These are phyloP conservation scores for Amaurobius ferox DNA, from an alignment of 2,888 invertebrate species.

Conservation along the genomic window DNA sequence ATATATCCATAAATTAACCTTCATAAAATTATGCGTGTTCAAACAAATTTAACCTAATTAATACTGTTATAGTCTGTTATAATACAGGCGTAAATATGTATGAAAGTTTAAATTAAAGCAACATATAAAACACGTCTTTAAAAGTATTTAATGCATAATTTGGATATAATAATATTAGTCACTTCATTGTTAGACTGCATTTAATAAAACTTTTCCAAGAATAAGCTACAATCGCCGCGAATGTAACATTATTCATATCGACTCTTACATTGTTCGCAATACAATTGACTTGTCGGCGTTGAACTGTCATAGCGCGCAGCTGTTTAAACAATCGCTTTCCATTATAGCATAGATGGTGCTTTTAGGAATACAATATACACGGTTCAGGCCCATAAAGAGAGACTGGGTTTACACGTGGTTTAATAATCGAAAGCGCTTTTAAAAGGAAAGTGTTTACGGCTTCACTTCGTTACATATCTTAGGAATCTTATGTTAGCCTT, in stretches of 20 bases:
- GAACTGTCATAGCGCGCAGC: slow-evolving; percentile 23
- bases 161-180: too few relatives aligned
- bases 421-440: slow-evolving; percentile 43
- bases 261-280: slow-evolving; percentile 6
- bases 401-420: slow-evolving; percentile 27
- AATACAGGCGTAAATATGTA: too few relatives aligned
- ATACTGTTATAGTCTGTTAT: too few relatives aligned
- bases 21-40: too few relatives aligned
- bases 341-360: not conserved
- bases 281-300: slow-evolving; percentile 14
- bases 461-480: not conserved
- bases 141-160: too few relatives aligned
- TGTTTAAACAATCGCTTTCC: slow-evolving; percentile 36
- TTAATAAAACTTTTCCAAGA: slow-evolving; percentile 15
- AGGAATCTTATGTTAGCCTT: not conserved
- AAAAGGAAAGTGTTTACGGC: slow-evolving; percentile 27
- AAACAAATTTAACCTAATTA: too few relatives aligned
- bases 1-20: too few relatives aligned
- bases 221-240: slow-evolving; percentile 3
- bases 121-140: too few relatives aligned
- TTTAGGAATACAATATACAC: slow-evolving; percentile 32
- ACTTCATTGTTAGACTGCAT: not conserved
- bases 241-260: slow-evolving; percentile 15
- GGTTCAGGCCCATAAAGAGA: not conserved
- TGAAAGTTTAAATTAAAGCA: too few relatives aligned